A percentile compares a stretch with the other conserved stretches of the same genome.
Evolutionary conservation across 2,113 vertebrate genomes (phyloP).

Genomic region (Rhipidura dahli): DNA sequence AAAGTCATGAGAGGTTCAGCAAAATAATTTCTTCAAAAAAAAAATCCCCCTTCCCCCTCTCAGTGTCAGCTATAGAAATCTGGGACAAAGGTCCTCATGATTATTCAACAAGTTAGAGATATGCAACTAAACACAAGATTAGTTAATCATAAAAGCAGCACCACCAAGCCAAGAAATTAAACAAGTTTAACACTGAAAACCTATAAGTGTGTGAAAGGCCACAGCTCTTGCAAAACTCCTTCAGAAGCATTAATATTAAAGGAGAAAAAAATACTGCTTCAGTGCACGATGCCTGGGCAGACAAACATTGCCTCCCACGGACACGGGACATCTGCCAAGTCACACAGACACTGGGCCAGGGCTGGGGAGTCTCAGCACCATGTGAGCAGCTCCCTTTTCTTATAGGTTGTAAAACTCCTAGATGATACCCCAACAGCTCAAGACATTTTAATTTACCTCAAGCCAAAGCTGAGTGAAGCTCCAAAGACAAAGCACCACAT

Average conservation of each 20-base stretch:
- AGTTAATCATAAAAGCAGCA: conserved; percentile 19
- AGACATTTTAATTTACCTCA: neutral
- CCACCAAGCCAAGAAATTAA: neutral
- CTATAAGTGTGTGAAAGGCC: conserved; percentile 71
- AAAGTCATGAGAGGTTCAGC: neutral
- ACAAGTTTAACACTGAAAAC: conserved; percentile 46
- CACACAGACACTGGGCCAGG: neutral
- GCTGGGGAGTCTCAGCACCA: neutral
- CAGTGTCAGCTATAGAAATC: neutral
- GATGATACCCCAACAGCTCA: rapidly evolving
- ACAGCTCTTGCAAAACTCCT: conserved; percentile 56
- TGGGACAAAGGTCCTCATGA: conserved; percentile 60
- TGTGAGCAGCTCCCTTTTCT: neutral
- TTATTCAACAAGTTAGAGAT: conserved; percentile 20
- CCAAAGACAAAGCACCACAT: neutral
- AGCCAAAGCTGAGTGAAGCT: neutral
- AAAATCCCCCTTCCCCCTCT: neutral
- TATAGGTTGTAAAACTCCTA: rapidly evolving
- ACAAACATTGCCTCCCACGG: neutral
- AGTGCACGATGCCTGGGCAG: neutral
- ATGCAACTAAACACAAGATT: conserved; percentile 2
- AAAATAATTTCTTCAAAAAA: neutral
- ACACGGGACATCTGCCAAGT: neutral
- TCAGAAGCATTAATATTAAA: neutral
- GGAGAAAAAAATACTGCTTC: neutral